These are phyloP conservation scores for Eupithecia centaureata DNA, from an alignment of 2,888 invertebrate genomes.

Conservation along the genomic window DNA sequence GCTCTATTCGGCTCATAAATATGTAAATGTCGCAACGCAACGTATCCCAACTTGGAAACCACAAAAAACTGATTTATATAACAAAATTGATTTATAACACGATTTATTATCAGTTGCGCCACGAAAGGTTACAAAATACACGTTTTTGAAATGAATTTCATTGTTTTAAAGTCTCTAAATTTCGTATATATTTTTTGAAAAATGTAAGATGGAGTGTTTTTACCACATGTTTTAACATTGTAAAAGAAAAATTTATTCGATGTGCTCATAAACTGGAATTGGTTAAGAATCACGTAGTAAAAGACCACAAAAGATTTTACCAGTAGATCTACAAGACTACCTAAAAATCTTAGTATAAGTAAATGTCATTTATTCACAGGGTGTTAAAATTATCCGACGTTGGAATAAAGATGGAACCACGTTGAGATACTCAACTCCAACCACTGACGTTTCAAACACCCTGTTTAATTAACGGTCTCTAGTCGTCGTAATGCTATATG, in stretches of 20 bases:
- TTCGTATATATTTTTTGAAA: background rate
- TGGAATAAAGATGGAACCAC: background rate
- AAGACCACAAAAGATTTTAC: no score
- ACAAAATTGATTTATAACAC: constrained; percentile 9
- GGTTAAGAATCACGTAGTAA: no score
- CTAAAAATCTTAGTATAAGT: no score
- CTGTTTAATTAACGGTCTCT: constrained; percentile 73
- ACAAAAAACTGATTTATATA: constrained; percentile 11
- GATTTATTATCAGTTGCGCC: constrained; percentile 8
- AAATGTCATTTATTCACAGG: background rate
- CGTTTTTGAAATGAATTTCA: background rate
- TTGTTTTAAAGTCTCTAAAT: background rate
- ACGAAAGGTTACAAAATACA: background rate
- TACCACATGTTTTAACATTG: no score
- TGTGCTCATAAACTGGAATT: no score
- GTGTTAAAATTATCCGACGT: background rate
- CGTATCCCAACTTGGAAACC: constrained; percentile 3
- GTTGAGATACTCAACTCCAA: background rate
- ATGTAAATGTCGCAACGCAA: constrained; percentile 10
- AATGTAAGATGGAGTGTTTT: no score
- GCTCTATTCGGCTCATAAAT: constrained; percentile 7
- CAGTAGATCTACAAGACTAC: no score
- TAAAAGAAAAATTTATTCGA: no score
- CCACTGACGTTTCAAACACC: constrained; percentile 57
- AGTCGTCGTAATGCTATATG: constrained; percentile 72